Evolutionary conservation across 2,113 vertebrate genomes (phyloP).

Genomic region (Mellivora capensis): DNA sequence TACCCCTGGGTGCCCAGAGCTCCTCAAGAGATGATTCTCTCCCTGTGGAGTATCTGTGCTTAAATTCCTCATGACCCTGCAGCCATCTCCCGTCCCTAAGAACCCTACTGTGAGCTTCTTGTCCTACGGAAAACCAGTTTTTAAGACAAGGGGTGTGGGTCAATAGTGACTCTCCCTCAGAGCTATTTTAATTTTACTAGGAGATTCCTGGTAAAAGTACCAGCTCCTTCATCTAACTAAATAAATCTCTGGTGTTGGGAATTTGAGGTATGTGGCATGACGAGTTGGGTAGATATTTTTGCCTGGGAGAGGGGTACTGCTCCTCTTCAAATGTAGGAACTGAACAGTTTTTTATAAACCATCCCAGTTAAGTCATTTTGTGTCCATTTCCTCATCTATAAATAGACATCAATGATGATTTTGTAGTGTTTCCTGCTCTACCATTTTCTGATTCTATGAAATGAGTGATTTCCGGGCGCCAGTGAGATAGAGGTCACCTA

Average conservation of each 20-base stretch:
- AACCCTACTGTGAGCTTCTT: background rate
- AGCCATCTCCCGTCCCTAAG: background rate
- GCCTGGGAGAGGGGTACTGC: background rate
- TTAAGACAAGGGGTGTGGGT: background rate
- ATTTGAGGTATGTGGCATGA: slow-evolving; percentile 44
- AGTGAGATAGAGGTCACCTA: background rate
- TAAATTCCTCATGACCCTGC: rapidly evolving
- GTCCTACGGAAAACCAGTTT: slow-evolving; percentile 24
- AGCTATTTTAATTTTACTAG: slow-evolving; percentile 58
- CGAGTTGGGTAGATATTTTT: slow-evolving; percentile 26
- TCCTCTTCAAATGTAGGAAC: background rate
- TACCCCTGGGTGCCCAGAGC: background rate
- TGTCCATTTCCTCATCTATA: slow-evolving; percentile 16
- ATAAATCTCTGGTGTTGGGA: slow-evolving; percentile 25
- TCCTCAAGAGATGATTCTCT: background rate
- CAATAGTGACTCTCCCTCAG: background rate
- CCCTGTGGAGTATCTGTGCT: background rate
- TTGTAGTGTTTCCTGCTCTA: slow-evolving; percentile 22
- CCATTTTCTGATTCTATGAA: slow-evolving; percentile 40
- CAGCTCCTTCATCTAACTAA: slow-evolving; percentile 42
- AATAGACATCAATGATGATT: background rate
- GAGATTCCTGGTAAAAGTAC: slow-evolving; percentile 51
- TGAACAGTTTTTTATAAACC: background rate
- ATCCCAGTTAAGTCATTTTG: background rate
- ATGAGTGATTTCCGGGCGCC: slow-evolving; percentile 16